Base-by-base conservation (phyloP, 2,888 invertebrate species). In the Cynaeus angustus region DNA sequence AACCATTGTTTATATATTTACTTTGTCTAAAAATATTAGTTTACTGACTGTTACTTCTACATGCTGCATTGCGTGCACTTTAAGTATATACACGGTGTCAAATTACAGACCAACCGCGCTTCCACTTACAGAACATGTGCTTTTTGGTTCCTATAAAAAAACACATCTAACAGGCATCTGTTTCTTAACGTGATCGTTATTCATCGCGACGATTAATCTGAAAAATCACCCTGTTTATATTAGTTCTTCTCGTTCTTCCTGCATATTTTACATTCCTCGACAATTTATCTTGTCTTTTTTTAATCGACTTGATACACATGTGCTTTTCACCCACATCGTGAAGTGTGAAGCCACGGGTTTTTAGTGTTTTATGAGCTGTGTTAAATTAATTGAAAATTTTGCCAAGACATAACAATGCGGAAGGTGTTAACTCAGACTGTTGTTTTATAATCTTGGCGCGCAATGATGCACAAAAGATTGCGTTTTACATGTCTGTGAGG, bases 271-370 rank as follows among this genome's bases (percentile, higher is more conserved):
- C 16, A 62, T 50, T 62, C 50, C 16, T 62, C 62, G 38, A 52
- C 62, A 33, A 62, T 62, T 52, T 52, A 52, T 62, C 62, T 58
- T 37, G 37, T 55, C 55, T 55, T 55, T 9, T 55, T 41, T 41
- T n/a, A n/a, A n/a, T n/a, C n/a, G n/a, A n/a, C n/a, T n/a, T n/a
- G n/a, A 41, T 28, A 58, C 56, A 56, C 41, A 41, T 41, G 56
- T n/a, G 56, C n/a, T 53, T 13, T 21, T 16, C 43, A 30, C 59
- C 45, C 59, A 59, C 45, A 28, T 43, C 5, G 28, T 48, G 48
- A 48, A 45, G 8, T 46, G 59, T 33, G 37, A 61, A 61, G 46
- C 30, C 45, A 30, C 46, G 16, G 41, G 30, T 37, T 45, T 46
- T 13, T 59, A 13, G 7, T 50, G 21, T 26, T 50, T 26, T 50